phyloP scores from a whole-genome alignment of 2,888 invertebrate genomes.

The Chalcis sispes region DNA sequence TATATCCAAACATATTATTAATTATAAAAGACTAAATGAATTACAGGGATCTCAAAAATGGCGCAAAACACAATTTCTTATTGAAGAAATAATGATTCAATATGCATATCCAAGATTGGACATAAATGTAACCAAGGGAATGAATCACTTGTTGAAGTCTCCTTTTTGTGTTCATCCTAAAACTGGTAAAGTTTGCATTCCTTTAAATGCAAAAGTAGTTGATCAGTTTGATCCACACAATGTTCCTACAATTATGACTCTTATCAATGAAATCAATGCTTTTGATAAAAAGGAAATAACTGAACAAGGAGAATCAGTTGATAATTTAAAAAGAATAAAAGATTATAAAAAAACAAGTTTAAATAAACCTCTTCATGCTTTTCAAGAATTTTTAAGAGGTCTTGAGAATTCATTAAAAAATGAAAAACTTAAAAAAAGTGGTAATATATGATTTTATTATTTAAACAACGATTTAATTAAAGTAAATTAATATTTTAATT shows the following conservation, averaged over 20 bases:
- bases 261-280: constrained; percentile 82
- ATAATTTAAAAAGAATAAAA: constrained; percentile 77
- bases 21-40: constrained; percentile 28
- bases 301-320: constrained; percentile 73
- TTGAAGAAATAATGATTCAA: constrained; percentile 93
- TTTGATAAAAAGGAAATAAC: constrained; percentile 79
- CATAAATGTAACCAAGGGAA: constrained; percentile 95
- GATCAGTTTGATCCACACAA: constrained; percentile 85
- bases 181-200: constrained; percentile 96
- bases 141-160: constrained; percentile 97
- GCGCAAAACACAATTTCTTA: constrained; percentile 79
- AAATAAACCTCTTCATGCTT: constrained; percentile 81
- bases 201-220: constrained; percentile 84
- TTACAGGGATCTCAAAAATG: constrained; percentile 79
- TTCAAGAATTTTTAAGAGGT: constrained; percentile 84
- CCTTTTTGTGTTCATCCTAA: constrained; percentile 99
- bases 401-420: constrained; percentile 77
- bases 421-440: constrained; percentile 63
- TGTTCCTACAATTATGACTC: constrained; percentile 85
- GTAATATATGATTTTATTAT: constrained; percentile 55
- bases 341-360: constrained; percentile 88
- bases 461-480: background rate
- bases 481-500: constrained; percentile 23
- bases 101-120: constrained; percentile 96
- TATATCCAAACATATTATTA: constrained; percentile 5